Evolutionary conservation across 2,797 vertebrate species (phyloP), one percentile per base, ranked within the genome.

Genomic region (Aphelocoma californica): DNA sequence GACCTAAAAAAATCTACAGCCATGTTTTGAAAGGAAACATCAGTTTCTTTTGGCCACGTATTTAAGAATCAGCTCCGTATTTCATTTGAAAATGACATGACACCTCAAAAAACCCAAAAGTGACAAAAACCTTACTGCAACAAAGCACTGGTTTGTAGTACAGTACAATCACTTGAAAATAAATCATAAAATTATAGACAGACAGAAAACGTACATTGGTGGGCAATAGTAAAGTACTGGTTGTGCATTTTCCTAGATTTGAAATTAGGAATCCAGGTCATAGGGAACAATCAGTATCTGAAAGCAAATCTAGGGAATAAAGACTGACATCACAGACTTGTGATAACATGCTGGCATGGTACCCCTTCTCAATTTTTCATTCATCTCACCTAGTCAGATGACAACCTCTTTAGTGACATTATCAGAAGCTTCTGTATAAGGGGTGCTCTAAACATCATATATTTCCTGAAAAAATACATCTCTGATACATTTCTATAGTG

Each of bases 151-250:
- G 5, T 25, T 69, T 53, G 19, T 45, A 25, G 53, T 38, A 47
- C 7, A 25, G 19, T n/a, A 64, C 23, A 21, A 26, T 28, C 7
- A 32, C 10, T 31, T 53, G n/a, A 90, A 85, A 90, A 77, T 8
- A 51, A 47, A 66, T 38, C 1, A 58, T 28, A 77, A 42, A 65
- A 65, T 14, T 7, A 57, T 65, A n/a, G 40, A 25, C 9, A 58
- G 31, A 61, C 12, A 84, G 48, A 44, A 77, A 29, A 4, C 5
- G 34, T 57, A 36, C 8, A 71, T 1, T 29, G 4, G 5, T 16
- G 9, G 40, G 26, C 10, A 75, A 53, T 0, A 88, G 15, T 0
- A 0, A 85, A 72, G 17, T 18, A 69, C 20, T 48, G 36, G 36
- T 5, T 45, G n/a, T 29, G 15, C 23, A 82, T 54, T 15, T 54